A percentile compares a stretch with the other conserved stretches of the same genome.
phyloP scores from a whole-genome alignment of 1,140 invertebrate species.

The Scaptomyza montana region DNA sequence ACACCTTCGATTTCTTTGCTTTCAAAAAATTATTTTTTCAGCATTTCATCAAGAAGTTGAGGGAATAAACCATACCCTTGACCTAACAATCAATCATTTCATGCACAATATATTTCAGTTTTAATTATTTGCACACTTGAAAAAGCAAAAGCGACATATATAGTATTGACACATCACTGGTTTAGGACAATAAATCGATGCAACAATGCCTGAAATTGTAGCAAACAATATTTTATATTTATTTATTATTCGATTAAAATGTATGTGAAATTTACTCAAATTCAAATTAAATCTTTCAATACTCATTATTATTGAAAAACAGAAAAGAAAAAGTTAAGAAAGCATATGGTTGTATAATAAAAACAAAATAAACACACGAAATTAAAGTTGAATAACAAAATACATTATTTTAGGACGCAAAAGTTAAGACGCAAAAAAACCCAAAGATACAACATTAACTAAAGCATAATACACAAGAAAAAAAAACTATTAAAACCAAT shows the following conservation, averaged over 20 bases:
- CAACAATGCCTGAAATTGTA: conserved; percentile 21
- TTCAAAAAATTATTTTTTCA: too few relatives aligned
- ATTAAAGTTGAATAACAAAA: conserved; percentile 13
- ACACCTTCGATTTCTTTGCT: too few relatives aligned
- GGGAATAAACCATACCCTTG: too few relatives aligned
- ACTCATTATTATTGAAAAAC: not conserved
- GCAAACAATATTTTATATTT: conserved; percentile 9
- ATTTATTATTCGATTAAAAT: conserved; percentile 16
- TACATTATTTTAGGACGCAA: conserved; percentile 14
- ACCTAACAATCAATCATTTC: not conserved
- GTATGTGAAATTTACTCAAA: not conserved
- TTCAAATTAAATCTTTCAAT: conserved; percentile 2
- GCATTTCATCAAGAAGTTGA: too few relatives aligned
- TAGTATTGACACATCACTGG: conserved; percentile 21
- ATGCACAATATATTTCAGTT: too few relatives aligned
- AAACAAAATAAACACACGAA: conserved; percentile 7
- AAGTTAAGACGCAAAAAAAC: conserved; percentile 2
- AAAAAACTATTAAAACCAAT: conserved; percentile 21
- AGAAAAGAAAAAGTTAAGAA: not conserved
- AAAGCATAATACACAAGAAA: conserved; percentile 17
- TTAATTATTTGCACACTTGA: not conserved
- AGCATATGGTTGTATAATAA: conserved; percentile 47
- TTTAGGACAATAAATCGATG: conserved; percentile 38
- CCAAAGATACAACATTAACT: conserved; percentile 1
- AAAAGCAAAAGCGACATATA: not conserved